phyloP scores from a whole-genome alignment of 2,113 vertebrate species.

The Myotis davidii region DNA sequence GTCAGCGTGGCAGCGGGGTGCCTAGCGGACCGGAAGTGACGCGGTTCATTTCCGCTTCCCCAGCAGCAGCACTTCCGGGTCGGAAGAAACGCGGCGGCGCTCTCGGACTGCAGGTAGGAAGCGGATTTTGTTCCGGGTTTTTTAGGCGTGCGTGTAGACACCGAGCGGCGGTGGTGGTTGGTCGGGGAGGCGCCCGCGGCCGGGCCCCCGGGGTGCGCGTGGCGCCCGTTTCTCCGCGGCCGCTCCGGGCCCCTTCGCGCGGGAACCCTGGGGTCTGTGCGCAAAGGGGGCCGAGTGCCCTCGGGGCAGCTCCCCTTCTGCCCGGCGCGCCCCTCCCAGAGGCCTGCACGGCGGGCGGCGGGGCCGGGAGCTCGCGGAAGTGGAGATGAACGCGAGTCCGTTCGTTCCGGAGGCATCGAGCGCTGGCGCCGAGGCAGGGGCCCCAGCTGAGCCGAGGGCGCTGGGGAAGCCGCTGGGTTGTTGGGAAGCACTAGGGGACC shows the following conservation, averaged over 20 bases:
- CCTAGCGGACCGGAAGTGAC: neutral
- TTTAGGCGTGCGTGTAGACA: fast-evolving
- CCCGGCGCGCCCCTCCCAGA: no score
- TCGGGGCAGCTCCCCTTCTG: no score
- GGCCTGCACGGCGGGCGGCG: neutral
- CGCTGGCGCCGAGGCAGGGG: no score
- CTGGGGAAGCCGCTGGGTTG: neutral
- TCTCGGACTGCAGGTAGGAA: neutral
- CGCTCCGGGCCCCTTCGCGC: neutral
- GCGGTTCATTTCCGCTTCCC: neutral
- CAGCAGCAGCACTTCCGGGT: neutral
- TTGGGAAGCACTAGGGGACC: neutral
- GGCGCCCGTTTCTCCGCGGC: neutral
- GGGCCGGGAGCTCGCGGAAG: neutral
- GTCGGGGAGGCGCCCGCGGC: no score
- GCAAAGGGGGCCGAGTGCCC: fast-evolving
- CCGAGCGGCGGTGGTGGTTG: neutral
- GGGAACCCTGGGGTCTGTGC: neutral
- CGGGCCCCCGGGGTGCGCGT: no score
- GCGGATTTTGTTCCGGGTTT: neutral
- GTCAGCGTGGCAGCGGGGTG: neutral
- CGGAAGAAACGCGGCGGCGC: fast-evolving
- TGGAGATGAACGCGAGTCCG: neutral
- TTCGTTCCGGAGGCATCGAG: no score
- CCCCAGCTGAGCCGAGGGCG: neutral